These are phyloP conservation scores for Ferdinandea cuprea DNA, from an alignment of 2,888 invertebrate species.

Conservation along the genomic window DNA sequence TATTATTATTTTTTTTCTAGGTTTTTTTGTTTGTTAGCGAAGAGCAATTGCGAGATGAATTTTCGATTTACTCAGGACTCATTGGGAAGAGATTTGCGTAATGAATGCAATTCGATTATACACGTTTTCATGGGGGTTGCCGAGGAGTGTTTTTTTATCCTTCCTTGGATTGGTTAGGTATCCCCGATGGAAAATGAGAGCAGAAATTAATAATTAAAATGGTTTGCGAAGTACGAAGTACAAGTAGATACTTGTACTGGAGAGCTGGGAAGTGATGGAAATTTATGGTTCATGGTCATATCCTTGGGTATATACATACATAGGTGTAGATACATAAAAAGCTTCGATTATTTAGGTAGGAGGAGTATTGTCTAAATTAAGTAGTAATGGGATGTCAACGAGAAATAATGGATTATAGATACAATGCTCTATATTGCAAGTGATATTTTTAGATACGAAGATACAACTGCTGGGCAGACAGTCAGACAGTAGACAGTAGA, in stretches of 20 bases:
- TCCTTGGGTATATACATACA: neutral
- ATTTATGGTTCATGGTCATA: conserved; percentile 7
- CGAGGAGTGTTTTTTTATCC: conserved; percentile 1
- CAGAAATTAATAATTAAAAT: conserved; percentile 42
- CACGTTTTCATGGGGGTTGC: conserved; percentile 12
- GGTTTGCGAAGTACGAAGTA: conserved; percentile 6
- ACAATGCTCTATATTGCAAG: neutral
- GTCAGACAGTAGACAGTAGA: no score
- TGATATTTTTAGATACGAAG: neutral
- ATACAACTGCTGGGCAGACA: no score
- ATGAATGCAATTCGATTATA: conserved; percentile 60
- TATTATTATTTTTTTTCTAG: neutral
- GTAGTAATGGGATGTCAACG: conserved; percentile 13
- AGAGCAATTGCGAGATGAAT: conserved; percentile 30
- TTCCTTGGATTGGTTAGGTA: neutral
- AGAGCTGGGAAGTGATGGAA: neutral
- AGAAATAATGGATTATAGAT: conserved; percentile 7
- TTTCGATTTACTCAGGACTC: conserved; percentile 31
- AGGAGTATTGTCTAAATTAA: neutral
- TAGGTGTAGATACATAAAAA: neutral
- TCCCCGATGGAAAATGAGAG: neutral
- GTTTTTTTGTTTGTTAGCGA: neutral
- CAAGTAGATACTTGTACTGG: neutral
- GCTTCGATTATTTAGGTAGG: neutral
- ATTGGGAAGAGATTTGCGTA: conserved; percentile 47